Evolutionary conservation across 2,888 invertebrate genomes (phyloP).

Genomic region (Nycteola revayana): DNA sequence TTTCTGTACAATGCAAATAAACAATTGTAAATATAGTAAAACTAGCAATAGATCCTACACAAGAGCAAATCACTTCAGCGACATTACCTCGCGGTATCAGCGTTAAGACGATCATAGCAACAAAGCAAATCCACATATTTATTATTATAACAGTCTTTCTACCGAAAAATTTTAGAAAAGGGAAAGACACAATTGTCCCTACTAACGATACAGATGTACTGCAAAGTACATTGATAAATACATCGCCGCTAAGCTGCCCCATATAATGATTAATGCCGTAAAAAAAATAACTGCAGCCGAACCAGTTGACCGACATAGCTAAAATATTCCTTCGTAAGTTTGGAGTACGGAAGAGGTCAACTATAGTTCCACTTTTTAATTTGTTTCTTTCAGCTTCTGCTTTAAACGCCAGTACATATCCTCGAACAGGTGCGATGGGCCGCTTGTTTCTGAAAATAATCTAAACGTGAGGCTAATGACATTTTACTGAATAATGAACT

Average conservation of each 20-base stretch:
- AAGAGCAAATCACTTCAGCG: constrained; percentile 83
- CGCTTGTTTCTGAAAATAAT: constrained; percentile 63
- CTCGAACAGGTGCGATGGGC: constrained; percentile 67
- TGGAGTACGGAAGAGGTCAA: constrained; percentile 87
- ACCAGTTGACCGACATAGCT: constrained; percentile 89
- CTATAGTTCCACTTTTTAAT: constrained; percentile 75
- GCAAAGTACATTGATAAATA: constrained; percentile 90
- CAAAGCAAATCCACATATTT: background rate
- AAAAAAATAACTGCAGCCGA: constrained; percentile 87
- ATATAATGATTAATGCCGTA: constrained; percentile 93
- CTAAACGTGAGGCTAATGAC: too few relatives aligned
- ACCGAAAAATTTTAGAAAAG: constrained; percentile 84
- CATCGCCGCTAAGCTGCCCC: constrained; percentile 89
- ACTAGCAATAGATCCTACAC: constrained; percentile 89
- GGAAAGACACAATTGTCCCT: constrained; percentile 84
- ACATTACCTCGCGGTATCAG: constrained; percentile 65
- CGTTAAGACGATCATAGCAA: constrained; percentile 72
- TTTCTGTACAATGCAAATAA: constrained; percentile 92
- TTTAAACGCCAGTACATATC: constrained; percentile 60
- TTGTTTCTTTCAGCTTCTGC: constrained; percentile 49
- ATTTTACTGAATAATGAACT: too few relatives aligned
- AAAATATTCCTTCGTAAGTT: constrained; percentile 87
- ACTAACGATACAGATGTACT: constrained; percentile 85
- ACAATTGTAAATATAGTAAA: constrained; percentile 93
- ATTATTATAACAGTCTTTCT: constrained; percentile 84